Evolutionary conservation across 1,140 invertebrate genomes (phyloP), one percentile per base, ranked within the genome.

Genomic region (Acromyrmex heyeri): DNA sequence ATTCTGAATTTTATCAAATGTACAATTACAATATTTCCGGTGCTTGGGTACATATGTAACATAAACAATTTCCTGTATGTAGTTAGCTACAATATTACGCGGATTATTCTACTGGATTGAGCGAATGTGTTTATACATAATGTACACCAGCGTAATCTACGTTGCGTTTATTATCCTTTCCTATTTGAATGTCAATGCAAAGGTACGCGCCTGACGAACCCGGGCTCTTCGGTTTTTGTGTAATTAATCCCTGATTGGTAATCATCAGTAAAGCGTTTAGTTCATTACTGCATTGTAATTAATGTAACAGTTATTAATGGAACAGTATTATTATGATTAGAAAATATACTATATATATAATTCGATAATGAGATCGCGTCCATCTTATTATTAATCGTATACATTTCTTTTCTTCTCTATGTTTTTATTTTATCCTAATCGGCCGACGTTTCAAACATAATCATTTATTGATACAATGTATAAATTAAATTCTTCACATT

Each of bases 311-410:
- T 72, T 72, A 86, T 90, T 90, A 89, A 91, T 89, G 88, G 86
- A 83, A 91, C 86, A 91, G 87, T 88, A 91, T 85, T 91, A 91
- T 77, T 89, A 92, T 87, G 67, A 83, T 67, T 92, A 91, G 87
- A 86, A 87, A 86, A 87, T 88, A 92, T 72, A 88, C 34, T 50
- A 83, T 73, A 88, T 85, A 88, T 85, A 88, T 82, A 86, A 87
- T 90, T 88, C 82, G 82, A 65, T 87, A 72, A 87, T 24, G n/a
- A 85, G 65, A 77, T 55, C 21, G 14, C 3, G 64, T 79, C 27
- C 27, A 61, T 24, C 21, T 77, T 62, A 77, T 48, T 77, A 44
- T 57, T 12, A 48, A 62, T 61, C 53, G 0, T 44, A 57, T 16
- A n/a, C 21, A 14, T 18, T 21, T 44, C n/a, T 6, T 44, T 44